These are phyloP conservation scores for Acrossocheilus wenchowensis DNA, from an alignment of 2,797 vertebrate species.

Conservation along the genomic window DNA sequence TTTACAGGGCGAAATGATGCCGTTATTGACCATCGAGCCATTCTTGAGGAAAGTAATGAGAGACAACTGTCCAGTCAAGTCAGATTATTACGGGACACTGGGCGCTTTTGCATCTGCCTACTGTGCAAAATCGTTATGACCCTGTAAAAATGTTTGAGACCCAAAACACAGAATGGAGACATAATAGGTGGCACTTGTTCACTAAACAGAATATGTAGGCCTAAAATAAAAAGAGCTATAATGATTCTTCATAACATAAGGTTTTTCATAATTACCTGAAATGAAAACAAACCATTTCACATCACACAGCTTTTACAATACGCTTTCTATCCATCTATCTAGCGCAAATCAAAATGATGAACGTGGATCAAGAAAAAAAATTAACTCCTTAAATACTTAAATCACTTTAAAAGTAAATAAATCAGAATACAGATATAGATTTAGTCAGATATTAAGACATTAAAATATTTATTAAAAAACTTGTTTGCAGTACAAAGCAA, in stretches of 20 bases:
- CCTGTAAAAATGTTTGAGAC: not conserved
- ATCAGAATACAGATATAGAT: not conserved
- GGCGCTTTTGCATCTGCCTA: not conserved
- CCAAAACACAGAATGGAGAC: conserved; percentile 3
- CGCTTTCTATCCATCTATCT: no score
- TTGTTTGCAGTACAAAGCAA: not conserved
- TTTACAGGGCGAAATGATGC: conserved; percentile 2
- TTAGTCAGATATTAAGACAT: not conserved
- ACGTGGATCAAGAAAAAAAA: not conserved
- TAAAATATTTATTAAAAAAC: not conserved
- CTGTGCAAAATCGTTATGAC: not conserved
- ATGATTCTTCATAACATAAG: not conserved
- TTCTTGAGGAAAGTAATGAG: conserved; percentile 16
- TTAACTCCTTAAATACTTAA: not conserved
- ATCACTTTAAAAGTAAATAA: no score
- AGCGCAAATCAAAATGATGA: no score
- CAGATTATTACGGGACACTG: conserved; percentile 13
- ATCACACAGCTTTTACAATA: not conserved
- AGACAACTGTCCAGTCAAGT: conserved; percentile 14
- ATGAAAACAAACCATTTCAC: not conserved
- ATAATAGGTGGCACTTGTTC: not conserved
- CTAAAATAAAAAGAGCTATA: not conserved
- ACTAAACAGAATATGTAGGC: not conserved
- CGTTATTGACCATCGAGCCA: conserved; percentile 20
- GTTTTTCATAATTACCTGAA: not conserved